These are phyloP conservation scores for Actinia equina DNA, from an alignment of 64 coral and sea anemone species.

Conservation along the genomic window DNA sequence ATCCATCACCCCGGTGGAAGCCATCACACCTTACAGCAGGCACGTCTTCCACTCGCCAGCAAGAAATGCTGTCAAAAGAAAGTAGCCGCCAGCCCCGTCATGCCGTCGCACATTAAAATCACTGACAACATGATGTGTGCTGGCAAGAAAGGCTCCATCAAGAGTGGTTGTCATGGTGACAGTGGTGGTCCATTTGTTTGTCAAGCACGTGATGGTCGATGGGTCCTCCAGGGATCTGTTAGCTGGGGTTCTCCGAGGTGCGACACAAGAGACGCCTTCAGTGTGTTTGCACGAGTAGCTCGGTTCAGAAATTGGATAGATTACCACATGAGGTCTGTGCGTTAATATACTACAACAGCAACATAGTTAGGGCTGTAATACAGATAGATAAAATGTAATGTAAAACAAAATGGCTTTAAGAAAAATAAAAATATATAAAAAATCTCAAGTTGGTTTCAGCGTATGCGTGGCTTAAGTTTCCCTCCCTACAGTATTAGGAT, in stretches of 20 bases:
- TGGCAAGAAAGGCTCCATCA: conserved; percentile 36
- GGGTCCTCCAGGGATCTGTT: conserved; percentile 39
- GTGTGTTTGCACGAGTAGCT: conserved; percentile 64
- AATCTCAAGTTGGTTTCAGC: no score
- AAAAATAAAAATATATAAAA: no score
- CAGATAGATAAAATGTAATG: background rate
- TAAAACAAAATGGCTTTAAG: no score
- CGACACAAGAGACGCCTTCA: conserved; percentile 16
- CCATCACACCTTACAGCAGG: conserved; percentile 64
- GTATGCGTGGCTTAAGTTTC: no score
- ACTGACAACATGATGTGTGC: conserved; percentile 74
- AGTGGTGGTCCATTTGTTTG: conserved; percentile 65
- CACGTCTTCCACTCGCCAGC: conserved; percentile 37
- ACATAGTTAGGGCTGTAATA: background rate
- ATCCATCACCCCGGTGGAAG: conserved; percentile 61
- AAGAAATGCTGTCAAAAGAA: conserved; percentile 52
- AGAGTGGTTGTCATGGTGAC: conserved; percentile 75
- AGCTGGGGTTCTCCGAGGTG: conserved; percentile 48
- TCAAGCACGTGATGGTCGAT: conserved; percentile 8
- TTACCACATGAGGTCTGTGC: background rate
- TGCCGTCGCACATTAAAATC: conserved; percentile 8
- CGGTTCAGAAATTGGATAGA: conserved; percentile 62
- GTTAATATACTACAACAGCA: background rate
- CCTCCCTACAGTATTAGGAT: no score
- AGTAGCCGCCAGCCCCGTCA: background rate